Conservation (phyloP, 2,113 vertebrate genomes). For the Naja naja region DNA sequence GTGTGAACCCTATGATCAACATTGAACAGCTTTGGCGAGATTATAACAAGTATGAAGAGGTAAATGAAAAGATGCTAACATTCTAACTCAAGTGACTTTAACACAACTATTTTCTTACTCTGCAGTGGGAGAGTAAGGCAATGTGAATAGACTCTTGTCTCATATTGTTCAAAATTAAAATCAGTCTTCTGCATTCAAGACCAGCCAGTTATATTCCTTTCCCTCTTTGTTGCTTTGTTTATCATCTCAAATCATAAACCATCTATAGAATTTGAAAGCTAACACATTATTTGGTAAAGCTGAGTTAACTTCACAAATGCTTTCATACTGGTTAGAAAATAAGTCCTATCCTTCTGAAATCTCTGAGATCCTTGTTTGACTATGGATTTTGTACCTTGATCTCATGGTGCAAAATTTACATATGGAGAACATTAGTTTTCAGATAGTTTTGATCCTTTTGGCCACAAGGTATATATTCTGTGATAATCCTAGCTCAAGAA, state of each 20-base stretch:
- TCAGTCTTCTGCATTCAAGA: not conserved
- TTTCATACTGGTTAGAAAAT: not conserved
- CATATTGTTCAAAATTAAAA: not conserved
- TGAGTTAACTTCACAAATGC: not conserved
- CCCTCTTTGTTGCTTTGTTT: not conserved
- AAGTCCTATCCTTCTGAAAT: not conserved
- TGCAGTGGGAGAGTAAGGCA: not conserved
- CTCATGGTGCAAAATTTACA: not conserved
- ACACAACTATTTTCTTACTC: not conserved
- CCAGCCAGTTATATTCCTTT: not conserved
- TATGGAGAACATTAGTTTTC: not conserved
- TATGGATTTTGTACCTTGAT: not conserved
- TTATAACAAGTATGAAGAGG: slow-evolving; percentile 99
- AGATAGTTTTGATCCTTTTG: not conserved
- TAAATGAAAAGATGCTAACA: slow-evolving; percentile 55
- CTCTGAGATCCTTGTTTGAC: not conserved
- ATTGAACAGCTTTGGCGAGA: slow-evolving; percentile 99
- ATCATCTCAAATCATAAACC: not conserved
- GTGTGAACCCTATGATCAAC: slow-evolving; percentile 99
- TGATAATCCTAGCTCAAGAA: not conserved
- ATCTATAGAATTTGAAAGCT: not conserved
- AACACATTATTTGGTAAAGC: not conserved
- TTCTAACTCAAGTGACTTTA: not conserved
- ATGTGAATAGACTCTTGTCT: not conserved
- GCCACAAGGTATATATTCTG: not conserved